phyloP scores from a whole-genome alignment of 2,888 invertebrate genomes.

The Phragmatobia fuliginosa region DNA sequence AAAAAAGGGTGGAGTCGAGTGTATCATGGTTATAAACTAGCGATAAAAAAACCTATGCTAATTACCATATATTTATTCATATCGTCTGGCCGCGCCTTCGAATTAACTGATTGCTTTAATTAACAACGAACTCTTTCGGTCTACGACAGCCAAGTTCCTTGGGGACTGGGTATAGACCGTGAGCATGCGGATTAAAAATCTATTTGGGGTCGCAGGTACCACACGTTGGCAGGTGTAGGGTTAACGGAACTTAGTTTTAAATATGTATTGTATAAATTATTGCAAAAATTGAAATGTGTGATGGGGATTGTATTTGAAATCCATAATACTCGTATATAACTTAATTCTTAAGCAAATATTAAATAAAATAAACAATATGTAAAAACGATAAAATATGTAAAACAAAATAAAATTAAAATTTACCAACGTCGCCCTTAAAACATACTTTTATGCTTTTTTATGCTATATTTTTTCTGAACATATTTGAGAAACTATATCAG shows the following conservation, averaged over 20 bases:
- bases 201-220: slow-evolving; percentile 58
- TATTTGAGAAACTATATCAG: no score
- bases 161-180: slow-evolving; percentile 67
- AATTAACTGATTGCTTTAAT: slow-evolving; percentile 86
- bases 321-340: no score
- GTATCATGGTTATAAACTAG: slow-evolving; percentile 39
- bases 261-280: background rate
- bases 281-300: background rate
- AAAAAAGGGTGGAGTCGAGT: slow-evolving; percentile 41
- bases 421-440: no score
- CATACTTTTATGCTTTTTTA: no score
- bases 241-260: slow-evolving; percentile 7
- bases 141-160: slow-evolving; percentile 44
- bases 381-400: no score
- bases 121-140: slow-evolving; percentile 84
- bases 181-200: slow-evolving; percentile 74
- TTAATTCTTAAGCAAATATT: no score
- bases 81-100: slow-evolving; percentile 70
- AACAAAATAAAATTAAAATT: no score
- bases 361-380: no score
- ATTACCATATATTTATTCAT: slow-evolving; percentile 54
- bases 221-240: slow-evolving; percentile 10
- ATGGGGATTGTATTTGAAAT: background rate
- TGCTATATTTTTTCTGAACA: no score
- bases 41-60: slow-evolving; percentile 51